Evolutionary conservation across 2,888 invertebrate species (phyloP).

Genomic region (Serripes groenlandicus): DNA sequence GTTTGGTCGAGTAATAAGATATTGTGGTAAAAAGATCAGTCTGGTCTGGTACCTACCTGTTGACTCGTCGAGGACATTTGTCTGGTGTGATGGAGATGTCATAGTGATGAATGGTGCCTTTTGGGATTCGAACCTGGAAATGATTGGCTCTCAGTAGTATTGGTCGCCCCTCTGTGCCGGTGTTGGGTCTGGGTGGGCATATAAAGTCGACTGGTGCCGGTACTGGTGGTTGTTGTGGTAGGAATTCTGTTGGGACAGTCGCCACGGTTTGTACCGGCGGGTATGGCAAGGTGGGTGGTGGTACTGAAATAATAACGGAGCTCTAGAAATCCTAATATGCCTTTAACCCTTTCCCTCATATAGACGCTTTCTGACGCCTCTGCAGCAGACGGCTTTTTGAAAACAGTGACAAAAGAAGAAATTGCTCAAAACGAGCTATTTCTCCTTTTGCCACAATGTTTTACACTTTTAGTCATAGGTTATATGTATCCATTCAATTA

Average conservation of each 20-base stretch:
- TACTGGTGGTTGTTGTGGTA: slow-evolving; percentile 63
- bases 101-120: slow-evolving; percentile 99
- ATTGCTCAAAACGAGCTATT: no score
- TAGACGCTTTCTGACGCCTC: no score
- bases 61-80: slow-evolving; percentile 99
- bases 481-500: no score
- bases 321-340: neutral
- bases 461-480: no score
- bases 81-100: slow-evolving; percentile 99
- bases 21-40: neutral
- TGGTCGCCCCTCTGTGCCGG: slow-evolving; percentile 98
- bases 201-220: slow-evolving; percentile 75
- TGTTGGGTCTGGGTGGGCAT: slow-evolving; percentile 91
- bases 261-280: slow-evolving; percentile 71
- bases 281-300: slow-evolving; percentile 76
- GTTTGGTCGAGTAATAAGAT: no score
- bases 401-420: no score
- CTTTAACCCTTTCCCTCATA: no score
- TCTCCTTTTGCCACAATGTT: no score
- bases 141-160: slow-evolving; percentile 99
- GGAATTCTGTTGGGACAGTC: slow-evolving; percentile 79
- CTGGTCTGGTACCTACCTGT: slow-evolving; percentile 85
- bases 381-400: no score
- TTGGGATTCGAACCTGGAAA: slow-evolving; percentile 99
- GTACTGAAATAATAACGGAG: slow-evolving; percentile 38